Evolutionary conservation across 23 tunicate species (phyloP).

Genomic region (Clavelina lepadiformis): DNA sequence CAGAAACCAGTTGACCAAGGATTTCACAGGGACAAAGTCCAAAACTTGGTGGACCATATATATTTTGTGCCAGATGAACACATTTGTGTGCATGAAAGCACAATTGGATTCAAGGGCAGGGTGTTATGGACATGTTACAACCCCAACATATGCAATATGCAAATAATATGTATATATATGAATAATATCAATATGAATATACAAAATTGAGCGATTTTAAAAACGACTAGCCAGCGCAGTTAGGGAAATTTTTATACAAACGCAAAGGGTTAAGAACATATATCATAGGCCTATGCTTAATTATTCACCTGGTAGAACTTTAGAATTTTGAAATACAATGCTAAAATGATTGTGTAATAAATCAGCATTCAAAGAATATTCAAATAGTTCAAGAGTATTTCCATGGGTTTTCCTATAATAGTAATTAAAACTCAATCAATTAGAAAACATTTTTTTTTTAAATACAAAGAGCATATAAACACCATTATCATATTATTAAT

Average conservation of each 20-base stretch:
- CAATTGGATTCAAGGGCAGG: slow-evolving; percentile 27
- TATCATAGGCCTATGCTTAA: background rate
- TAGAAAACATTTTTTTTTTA: too few relatives aligned
- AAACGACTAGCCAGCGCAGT: too few relatives aligned
- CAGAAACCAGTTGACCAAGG: slow-evolving; percentile 20
- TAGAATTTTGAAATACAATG: slow-evolving; percentile 47
- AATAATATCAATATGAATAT: too few relatives aligned
- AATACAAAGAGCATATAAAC: background rate
- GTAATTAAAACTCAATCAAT: too few relatives aligned
- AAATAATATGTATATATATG: too few relatives aligned
- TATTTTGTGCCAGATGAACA: slow-evolving; percentile 31
- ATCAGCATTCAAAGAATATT: slow-evolving; percentile 43
- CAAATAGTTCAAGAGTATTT: slow-evolving; percentile 51
- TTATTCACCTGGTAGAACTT: slow-evolving; percentile 57
- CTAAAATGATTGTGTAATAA: slow-evolving; percentile 30
- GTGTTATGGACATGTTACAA: slow-evolving; percentile 24
- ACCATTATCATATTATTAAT: too few relatives aligned
- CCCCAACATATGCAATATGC: too few relatives aligned
- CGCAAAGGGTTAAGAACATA: background rate
- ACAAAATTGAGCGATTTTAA: too few relatives aligned
- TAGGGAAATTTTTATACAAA: background rate
- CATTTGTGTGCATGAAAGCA: slow-evolving; percentile 23
- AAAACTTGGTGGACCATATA: slow-evolving; percentile 28
- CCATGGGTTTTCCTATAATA: slow-evolving; percentile 60
- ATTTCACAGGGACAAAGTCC: slow-evolving; percentile 17